Evolutionary conservation across 1,140 invertebrate genomes (phyloP).

Genomic region (Sogatella furcifera): DNA sequence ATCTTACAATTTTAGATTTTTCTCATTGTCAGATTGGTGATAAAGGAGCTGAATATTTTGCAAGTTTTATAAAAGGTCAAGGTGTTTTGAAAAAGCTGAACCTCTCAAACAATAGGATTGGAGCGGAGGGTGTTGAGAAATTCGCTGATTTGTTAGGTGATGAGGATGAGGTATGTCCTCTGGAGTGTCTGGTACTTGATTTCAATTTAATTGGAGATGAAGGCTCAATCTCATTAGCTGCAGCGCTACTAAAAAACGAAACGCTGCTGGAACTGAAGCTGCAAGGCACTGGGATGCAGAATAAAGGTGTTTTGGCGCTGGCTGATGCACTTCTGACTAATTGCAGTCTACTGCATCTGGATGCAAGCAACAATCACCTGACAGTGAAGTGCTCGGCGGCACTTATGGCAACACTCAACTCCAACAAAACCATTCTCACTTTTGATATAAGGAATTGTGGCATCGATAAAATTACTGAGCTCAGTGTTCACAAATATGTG

Average conservation of each 20-base stretch:
- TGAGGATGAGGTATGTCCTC: conserved; percentile 16
- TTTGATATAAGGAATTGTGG: conserved; percentile 15
- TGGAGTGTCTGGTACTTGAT: conserved; percentile 28
- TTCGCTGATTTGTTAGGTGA: conserved; percentile 24
- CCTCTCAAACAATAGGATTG: conserved; percentile 30
- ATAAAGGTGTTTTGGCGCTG: conserved; percentile 25
- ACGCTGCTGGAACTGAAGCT: conserved; percentile 26
- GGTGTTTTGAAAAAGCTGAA: conserved; percentile 24
- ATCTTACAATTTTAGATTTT: conserved; percentile 28
- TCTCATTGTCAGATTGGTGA: conserved; percentile 30
- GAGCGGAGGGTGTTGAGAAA: conserved; percentile 20
- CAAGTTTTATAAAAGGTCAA: conserved; percentile 25
- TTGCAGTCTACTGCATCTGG: conserved; percentile 23
- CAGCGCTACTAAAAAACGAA: conserved; percentile 26
- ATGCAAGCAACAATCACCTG: conserved; percentile 32
- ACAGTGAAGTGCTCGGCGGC: conserved; percentile 25
- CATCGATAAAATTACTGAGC: neutral
- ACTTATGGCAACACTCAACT: neutral
- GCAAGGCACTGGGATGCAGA: conserved; percentile 26
- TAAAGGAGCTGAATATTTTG: conserved; percentile 29
- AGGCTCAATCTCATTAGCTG: conserved; percentile 28
- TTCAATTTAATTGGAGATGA: conserved; percentile 30
- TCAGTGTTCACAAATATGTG: neutral
- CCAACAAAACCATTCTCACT: conserved; percentile 7
- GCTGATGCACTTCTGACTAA: conserved; percentile 29